Evolutionary conservation across 2,888 invertebrate genomes (phyloP), one percentile per base, ranked within the genome.

Genomic region (Cerastis leucographa): DNA sequence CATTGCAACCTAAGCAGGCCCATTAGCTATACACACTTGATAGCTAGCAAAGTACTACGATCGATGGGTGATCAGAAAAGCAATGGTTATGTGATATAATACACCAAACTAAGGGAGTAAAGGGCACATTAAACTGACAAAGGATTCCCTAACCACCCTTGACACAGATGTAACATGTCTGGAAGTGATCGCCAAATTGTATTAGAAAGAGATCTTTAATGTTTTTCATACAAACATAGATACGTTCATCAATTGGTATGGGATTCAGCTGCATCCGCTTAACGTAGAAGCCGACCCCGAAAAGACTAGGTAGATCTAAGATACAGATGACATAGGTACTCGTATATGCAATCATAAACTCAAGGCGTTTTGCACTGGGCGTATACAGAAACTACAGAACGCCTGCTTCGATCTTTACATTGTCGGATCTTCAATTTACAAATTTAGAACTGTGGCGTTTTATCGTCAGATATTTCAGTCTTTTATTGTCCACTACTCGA

Each of bases 91-190:
- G 44, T 54, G 74, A 71, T 62, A 66, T 76, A 83, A 40, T 71
- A 78, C 40, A 62, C 22, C 40, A 35, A 14, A 65, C 17, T 59
- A 8, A 22, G 22, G 54, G 19, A 65, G 61, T 66, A 64, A 76
- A 85, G 69, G 71, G 40, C 71, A 76, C 79, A 87, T 85, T 87
- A 85, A 85, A 81, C 46, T 78, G 80, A 87, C 88, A 81, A 89
- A 84, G 77, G 81, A 76, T 73, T 64, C 73, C 56, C 76, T 78
- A 78, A 80, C 74, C 59, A 42, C 64, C 25, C 22, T 40, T 54
- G 1, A 67, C 81, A 25, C 8, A 25, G 85, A 78, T 71, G 0
- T 73, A 12, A 1, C 4, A 2, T 0, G 1, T 40, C 72, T 76
- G 11, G 88, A 86, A 59, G 59, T 42, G 69, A 29, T 2, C 5